A percentile compares a stretch with the other conserved stretches of the same genome.
Conservation (phyloP, 1,140 invertebrate species). For the Steinernema feltiae region DNA sequence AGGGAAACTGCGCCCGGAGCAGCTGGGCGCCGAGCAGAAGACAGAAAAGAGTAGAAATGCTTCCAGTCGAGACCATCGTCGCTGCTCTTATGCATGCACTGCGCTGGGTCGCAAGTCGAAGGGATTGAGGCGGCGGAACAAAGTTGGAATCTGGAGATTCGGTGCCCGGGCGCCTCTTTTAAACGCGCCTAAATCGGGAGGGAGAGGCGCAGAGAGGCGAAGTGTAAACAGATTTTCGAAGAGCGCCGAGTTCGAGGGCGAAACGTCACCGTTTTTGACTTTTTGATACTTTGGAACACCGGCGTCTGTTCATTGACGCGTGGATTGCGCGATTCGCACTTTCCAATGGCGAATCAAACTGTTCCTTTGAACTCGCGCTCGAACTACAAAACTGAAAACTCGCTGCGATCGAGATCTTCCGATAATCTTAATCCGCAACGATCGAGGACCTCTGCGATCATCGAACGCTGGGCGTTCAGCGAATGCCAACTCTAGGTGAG, state of each 20-base stretch:
- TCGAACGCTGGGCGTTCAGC: too few species aligned
- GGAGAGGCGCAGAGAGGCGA: too few species aligned
- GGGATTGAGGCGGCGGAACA: neutral
- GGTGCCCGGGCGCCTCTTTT: neutral
- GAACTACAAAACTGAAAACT: too few species aligned
- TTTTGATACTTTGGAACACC: too few species aligned
- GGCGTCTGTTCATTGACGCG: too few species aligned
- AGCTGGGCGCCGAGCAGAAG: neutral
- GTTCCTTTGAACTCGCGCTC: too few species aligned
- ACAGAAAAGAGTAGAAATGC: neutral
- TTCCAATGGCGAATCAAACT: too few species aligned
- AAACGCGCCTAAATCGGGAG: neutral
- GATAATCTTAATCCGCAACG: too few species aligned
- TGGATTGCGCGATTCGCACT: too few species aligned
- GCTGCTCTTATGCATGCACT: neutral
- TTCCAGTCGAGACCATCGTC: neutral
- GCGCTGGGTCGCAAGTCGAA: neutral
- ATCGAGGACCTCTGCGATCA: too few species aligned
- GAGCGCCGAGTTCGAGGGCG: neutral
- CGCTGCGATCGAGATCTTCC: too few species aligned
- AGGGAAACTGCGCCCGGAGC: neutral
- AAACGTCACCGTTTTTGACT: neutral
- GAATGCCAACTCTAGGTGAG: too few species aligned
- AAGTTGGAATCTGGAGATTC: neutral
- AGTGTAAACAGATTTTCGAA: neutral